phyloP scores from a whole-genome alignment of 2,888 invertebrate species.

The Sepioteuthis lessoniana region DNA sequence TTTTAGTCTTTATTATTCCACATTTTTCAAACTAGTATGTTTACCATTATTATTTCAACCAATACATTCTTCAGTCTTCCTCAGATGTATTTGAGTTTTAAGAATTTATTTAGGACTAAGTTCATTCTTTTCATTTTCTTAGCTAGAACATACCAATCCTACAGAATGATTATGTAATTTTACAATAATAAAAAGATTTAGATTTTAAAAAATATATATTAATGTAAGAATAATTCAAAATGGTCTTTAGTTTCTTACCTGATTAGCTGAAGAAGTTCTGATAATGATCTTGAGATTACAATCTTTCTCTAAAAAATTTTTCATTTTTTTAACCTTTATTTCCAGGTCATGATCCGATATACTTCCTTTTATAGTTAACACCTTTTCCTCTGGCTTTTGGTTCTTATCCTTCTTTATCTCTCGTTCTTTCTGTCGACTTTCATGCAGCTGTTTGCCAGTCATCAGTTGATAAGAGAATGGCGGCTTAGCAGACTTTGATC shows the following conservation, averaged over 20 bases:
- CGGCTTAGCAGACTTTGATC: conserved; percentile 47
- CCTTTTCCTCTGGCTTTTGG: conserved; percentile 51
- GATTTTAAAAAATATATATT: too few relatives aligned
- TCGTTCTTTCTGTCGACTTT: conserved; percentile 50
- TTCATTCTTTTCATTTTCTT: too few relatives aligned
- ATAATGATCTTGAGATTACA: conserved; percentile 49
- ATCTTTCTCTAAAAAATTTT: conserved; percentile 50
- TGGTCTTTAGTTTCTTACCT: conserved; percentile 24
- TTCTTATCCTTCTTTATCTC: conserved; percentile 49
- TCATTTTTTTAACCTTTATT: conserved; percentile 52
- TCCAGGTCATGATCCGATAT: conserved; percentile 54
- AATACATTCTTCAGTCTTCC: too few relatives aligned
- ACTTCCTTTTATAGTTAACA: conserved; percentile 50
- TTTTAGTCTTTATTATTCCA: too few relatives aligned
- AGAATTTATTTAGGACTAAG: too few relatives aligned
- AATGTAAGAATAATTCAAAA: background rate
- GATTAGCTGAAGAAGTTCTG: background rate
- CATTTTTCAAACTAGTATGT: too few relatives aligned
- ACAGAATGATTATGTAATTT: too few relatives aligned
- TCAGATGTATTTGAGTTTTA: too few relatives aligned
- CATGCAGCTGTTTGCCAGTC: conserved; percentile 51
- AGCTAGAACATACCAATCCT: too few relatives aligned
- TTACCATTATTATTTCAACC: too few relatives aligned
- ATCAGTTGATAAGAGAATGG: conserved; percentile 49
- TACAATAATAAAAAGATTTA: too few relatives aligned